Evolutionary conservation across 1,140 invertebrate species (phyloP), one percentile per base, ranked within the genome.

Genomic region (Zophobas atratus): DNA sequence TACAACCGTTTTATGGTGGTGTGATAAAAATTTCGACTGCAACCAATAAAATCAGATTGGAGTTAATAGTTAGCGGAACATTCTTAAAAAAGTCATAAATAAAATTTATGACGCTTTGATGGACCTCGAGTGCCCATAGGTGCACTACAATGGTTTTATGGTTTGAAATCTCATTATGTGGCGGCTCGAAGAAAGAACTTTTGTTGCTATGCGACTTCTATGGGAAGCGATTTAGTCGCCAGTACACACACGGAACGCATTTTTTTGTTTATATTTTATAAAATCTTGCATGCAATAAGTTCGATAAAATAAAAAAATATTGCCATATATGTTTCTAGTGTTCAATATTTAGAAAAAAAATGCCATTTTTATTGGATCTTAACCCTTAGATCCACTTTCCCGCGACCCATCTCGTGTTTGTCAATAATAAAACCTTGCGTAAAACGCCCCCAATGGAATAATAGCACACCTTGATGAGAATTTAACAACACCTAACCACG

Each of bases 11-110:
- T 67, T 67, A 67, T 67, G 60, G 39, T 43, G 6, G 38, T 33
- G 39, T 67, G 60, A 67, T 67, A 67, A 67, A 67, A 67, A 67
- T 67, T 39, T 36, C 56, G 56, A 36, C 60, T 67, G 60, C 60
- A 43, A 43, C 38, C 38, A 67, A 41, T 67, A 67, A 67, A 67
- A 32, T 67, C 60, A 67, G 43, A n/a, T 67, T 67, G 38, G 43
- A 43, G 41, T 67, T 67, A 67, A 67, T 67, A 41, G 60, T 67
- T 67, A 39, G 60, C 38, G 39, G 41, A 43, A 67, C 39, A 43
- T 6, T 39, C 38, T 60, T 60, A 67, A 67, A 67, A 67, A 32
- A 67, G 38, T 39, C 39, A 43, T 67, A 67, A 67, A 8, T 67
- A 20, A n/a, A 20, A 6, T 67, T 67, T 67, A 67, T 67, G 38